These are phyloP conservation scores for Creontiades dilutus DNA, from an alignment of 2,888 invertebrate genomes.

Conservation along the genomic window DNA sequence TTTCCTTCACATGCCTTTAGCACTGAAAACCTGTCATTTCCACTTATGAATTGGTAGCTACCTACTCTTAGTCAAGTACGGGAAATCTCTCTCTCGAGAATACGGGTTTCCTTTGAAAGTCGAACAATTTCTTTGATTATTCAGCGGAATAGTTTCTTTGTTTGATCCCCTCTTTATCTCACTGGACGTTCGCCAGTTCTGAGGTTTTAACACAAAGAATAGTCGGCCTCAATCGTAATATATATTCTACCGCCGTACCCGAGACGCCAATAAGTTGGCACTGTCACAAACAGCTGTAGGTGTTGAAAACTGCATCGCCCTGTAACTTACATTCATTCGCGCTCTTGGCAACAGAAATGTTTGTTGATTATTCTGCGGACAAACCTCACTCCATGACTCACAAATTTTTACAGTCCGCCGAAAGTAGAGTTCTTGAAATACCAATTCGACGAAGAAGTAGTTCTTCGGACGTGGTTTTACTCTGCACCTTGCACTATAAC, in stretches of 20 bases:
- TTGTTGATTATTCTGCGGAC: background rate
- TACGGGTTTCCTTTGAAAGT: background rate
- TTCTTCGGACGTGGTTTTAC: too few relatives aligned
- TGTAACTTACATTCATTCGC: background rate
- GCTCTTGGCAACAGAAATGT: background rate
- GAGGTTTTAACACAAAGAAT: background rate
- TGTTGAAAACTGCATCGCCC: background rate
- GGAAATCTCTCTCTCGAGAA: background rate
- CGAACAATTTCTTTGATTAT: conserved; percentile 18
- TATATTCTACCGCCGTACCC: background rate
- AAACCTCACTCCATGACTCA: background rate
- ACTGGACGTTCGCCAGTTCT: conserved; percentile 4
- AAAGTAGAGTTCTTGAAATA: background rate
- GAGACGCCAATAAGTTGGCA: conserved; percentile 34
- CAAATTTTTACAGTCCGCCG: background rate
- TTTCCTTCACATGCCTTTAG: too few relatives aligned
- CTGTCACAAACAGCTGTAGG: background rate
- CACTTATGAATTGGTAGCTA: too few relatives aligned
- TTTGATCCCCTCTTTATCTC: background rate
- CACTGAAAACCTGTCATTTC: too few relatives aligned
- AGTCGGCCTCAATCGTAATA: background rate
- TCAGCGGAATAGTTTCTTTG: conserved; percentile 44
- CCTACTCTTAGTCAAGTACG: too few relatives aligned
- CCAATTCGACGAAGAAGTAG: too few relatives aligned
- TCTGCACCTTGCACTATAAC: too few relatives aligned